These are phyloP conservation scores for Gobionotothen gibberifrons DNA, from an alignment of 2,797 vertebrate species.

Conservation along the genomic window DNA sequence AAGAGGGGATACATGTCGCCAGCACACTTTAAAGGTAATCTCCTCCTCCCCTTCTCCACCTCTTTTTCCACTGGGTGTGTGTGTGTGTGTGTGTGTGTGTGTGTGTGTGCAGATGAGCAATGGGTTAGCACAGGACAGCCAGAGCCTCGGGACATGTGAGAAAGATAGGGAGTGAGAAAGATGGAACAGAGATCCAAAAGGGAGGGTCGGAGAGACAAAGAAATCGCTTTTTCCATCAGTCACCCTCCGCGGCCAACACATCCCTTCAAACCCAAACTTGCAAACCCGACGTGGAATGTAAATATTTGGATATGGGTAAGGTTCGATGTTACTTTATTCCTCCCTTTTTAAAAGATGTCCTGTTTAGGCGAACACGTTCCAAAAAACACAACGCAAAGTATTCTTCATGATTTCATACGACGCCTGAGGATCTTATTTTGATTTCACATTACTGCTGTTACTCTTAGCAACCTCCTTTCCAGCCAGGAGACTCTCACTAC, in stretches of 20 bases:
- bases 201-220: constrained; percentile 47
- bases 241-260: constrained; percentile 43
- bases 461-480: constrained; percentile 38
- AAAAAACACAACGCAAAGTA: constrained; percentile 65
- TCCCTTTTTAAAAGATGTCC: constrained; percentile 66
- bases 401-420: constrained; percentile 64
- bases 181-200: constrained; percentile 34
- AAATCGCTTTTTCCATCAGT: constrained; percentile 67
- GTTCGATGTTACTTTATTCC: constrained; percentile 73
- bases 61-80: constrained; percentile 58
- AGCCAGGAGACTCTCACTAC: constrained; percentile 38
- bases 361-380: constrained; percentile 70
- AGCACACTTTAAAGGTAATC: constrained; percentile 70
- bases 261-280: constrained; percentile 60
- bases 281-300: constrained; percentile 78
- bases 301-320: constrained; percentile 79
- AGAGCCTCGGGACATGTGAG: constrained; percentile 55
- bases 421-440: constrained; percentile 62
- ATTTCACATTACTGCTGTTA: constrained; percentile 46
- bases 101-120: constrained; percentile 56
- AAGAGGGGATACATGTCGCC: constrained; percentile 60
- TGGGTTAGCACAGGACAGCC: constrained; percentile 55
- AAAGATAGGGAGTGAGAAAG: constrained; percentile 40
- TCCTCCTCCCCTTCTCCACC: constrained; percentile 49
- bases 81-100: constrained; percentile 10